Evolutionary conservation across 2,888 invertebrate species (phyloP).

Genomic region (Diaphora mendica): DNA sequence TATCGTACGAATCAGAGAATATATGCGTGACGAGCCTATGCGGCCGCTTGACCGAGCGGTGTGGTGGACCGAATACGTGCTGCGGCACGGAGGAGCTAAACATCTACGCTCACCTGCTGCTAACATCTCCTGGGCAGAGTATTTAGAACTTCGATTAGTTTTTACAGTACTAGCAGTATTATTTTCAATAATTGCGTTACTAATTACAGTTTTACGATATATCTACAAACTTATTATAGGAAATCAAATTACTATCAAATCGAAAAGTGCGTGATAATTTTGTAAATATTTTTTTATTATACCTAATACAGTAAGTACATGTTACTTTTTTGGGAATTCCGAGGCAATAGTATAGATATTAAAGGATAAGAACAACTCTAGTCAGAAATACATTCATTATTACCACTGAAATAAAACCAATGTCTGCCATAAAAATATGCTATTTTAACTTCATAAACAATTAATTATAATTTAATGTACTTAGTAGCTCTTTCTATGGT

Average conservation of each 20-base stretch:
- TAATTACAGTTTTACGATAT: not conserved
- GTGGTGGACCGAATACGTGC: conserved; percentile 65
- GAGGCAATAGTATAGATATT: no score
- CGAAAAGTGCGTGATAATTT: conserved; percentile 4
- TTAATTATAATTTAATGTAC: no score
- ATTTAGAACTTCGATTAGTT: conserved; percentile 53
- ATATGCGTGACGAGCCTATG: conserved; percentile 30
- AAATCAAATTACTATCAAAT: conserved; percentile 6
- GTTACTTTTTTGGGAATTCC: no score
- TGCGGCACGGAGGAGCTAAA: conserved; percentile 70
- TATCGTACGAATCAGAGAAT: conserved; percentile 18
- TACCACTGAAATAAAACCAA: no score
- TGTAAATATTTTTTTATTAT: no score
- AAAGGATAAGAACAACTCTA: no score
- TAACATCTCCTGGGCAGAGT: conserved; percentile 49
- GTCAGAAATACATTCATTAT: no score
- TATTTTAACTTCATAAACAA: no score
- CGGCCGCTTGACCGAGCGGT: conserved; percentile 54
- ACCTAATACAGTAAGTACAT: no score
- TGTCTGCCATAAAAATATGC: no score
- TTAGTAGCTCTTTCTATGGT: no score
- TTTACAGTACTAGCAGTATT: not conserved
- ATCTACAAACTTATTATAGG: not conserved
- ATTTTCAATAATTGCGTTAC: not conserved
- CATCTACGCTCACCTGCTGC: conserved; percentile 71